Percentiles rank a stretch among this genome's conserved stretches.
Conservation (phyloP, 2,888 invertebrate species). For the Philopedon plagiatum region DNA sequence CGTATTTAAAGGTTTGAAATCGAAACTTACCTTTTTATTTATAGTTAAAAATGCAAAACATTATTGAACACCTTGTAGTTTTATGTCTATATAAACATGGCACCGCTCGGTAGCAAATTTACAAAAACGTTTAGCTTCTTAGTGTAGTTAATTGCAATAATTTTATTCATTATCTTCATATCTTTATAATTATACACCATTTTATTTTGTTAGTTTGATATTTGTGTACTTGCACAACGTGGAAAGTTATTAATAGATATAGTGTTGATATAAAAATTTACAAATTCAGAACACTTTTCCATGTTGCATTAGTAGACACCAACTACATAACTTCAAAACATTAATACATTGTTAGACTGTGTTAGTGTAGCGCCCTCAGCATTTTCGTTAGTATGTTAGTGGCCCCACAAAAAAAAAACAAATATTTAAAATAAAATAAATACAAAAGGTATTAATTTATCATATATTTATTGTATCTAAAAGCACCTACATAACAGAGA, state of each 20-base stretch:
- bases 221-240: neutral
- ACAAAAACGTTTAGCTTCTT: constrained; percentile 1
- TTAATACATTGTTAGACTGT: constrained; percentile 8
- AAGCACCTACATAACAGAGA: neutral
- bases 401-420: constrained; percentile 53
- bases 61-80: too few relatives aligned
- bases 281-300: neutral
- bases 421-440: neutral
- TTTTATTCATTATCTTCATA: too few relatives aligned
- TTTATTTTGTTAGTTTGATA: neutral
- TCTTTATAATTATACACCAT: neutral
- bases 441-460: neutral
- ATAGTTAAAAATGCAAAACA: too few relatives aligned
- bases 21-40: too few relatives aligned
- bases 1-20: too few relatives aligned
- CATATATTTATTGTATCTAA: too few relatives aligned
- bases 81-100: constrained; percentile 1
- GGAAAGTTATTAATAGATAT: neutral
- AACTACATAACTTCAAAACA: neutral
- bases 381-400: constrained; percentile 52
- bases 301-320: neutral
- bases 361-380: constrained; percentile 55
- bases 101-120: constrained; percentile 11
- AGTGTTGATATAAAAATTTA: constrained; percentile 1
- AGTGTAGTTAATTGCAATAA: too few relatives aligned